These are phyloP conservation scores for Leptinotarsa tumamoca DNA, from an alignment of 2,888 invertebrate species.

Conservation along the genomic window DNA sequence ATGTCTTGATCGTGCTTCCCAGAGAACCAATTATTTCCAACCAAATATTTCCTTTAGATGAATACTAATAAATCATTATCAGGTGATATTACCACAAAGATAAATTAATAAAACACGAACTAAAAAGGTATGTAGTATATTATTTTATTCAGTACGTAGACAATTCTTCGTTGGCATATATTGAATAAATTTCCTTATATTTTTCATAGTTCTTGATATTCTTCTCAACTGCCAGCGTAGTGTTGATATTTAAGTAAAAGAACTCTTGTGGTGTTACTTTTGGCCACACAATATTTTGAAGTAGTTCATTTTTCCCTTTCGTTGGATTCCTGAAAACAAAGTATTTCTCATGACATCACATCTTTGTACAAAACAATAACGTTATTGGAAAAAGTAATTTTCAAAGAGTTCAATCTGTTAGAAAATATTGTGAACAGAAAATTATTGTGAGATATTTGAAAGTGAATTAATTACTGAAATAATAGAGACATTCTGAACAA, in stretches of 20 bases:
- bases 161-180: neutral
- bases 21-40: too few species aligned
- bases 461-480: too few species aligned
- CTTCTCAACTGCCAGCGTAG: neutral
- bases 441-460: too few species aligned
- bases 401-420: too few species aligned
- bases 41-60: too few species aligned
- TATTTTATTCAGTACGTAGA: conserved; percentile 8
- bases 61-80: too few species aligned
- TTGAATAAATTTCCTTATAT: conserved; percentile 13
- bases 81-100: too few species aligned
- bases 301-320: neutral
- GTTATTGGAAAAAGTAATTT: too few species aligned
- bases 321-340: conserved; percentile 20
- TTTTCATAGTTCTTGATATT: neutral
- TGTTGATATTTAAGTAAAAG: conserved; percentile 1
- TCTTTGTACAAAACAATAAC: neutral
- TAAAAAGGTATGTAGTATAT: neutral
- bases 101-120: too few species aligned
- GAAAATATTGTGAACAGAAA: too few species aligned
- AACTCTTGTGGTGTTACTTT: conserved; percentile 1
- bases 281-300: neutral
- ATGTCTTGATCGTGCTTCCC: too few species aligned
- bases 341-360: neutral
- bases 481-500: too few species aligned